Percentiles rank a stretch among this genome's conserved stretches.
Conservation (phyloP, 2,888 invertebrate genomes). For the Sialis fuliginosa region DNA sequence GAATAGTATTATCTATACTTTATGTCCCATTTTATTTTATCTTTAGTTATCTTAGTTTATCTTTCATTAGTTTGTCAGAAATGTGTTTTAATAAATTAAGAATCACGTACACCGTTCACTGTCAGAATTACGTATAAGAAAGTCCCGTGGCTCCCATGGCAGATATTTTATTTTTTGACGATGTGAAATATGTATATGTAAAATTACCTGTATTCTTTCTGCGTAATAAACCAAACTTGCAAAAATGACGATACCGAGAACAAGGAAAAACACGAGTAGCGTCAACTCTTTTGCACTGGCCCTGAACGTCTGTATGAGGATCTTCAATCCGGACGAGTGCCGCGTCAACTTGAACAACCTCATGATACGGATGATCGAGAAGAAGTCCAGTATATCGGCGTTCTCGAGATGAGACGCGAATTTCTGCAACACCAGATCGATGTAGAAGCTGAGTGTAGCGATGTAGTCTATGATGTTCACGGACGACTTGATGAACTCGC, state of each 20-base stretch:
- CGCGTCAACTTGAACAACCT: slow-evolving; percentile 91
- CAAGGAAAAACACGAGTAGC: slow-evolving; percentile 90
- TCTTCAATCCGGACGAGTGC: slow-evolving; percentile 94
- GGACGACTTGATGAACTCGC: slow-evolving; percentile 86
- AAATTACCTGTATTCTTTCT: slow-evolving; percentile 61
- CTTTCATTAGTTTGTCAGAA: no score
- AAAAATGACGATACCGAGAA: slow-evolving; percentile 94
- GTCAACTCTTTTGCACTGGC: slow-evolving; percentile 95
- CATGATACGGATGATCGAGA: slow-evolving; percentile 95
- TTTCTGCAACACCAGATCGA: slow-evolving; percentile 76
- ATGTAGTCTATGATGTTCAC: slow-evolving; percentile 99
- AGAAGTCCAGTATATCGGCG: slow-evolving; percentile 92
- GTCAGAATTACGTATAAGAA: no score
- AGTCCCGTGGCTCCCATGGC: no score
- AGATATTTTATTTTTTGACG: no score
- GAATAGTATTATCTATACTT: no score
- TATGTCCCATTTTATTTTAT: no score
- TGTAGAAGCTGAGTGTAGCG: slow-evolving; percentile 96
- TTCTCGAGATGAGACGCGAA: slow-evolving; percentile 85
- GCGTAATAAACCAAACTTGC: slow-evolving; percentile 97
- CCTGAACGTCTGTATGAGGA: slow-evolving; percentile 93
- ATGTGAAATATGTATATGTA: not conserved
- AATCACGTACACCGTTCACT: no score
- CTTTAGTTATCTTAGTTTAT: no score
- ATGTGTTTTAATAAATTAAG: no score